Base-by-base conservation (phyloP, 1,140 invertebrate species). In the Calosoma granatense region DNA sequence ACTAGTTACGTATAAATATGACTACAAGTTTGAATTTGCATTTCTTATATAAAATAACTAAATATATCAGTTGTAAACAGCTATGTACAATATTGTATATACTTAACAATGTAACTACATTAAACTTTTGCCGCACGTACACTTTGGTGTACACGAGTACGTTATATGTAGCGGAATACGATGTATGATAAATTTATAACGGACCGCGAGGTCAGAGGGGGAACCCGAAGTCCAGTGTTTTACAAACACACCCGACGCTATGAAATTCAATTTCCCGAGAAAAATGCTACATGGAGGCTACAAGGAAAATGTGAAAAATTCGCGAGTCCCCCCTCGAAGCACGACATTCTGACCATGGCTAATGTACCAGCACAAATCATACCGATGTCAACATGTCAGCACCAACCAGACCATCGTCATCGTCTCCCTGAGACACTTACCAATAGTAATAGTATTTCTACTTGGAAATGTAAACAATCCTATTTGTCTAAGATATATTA, bases 191-290 rank as follows among this genome's bases (percentile, higher is more conserved):
- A 47, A 47, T 47, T 47, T 47, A 47, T 47, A 47, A 47, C 9
- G 41, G 6, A 47, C 6, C 41, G 17, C 41, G 41, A 47, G 41
- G 41, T 47, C 41, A 47, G 9, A 47, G 41, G 41, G 41, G 41
- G 17, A 47, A 6, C 9, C 17, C 15, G 41, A 17, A 17, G 41
- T 47, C 41, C 41, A 47, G 41, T 47, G 41, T 47, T 47, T 47
- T 47, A 47, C 41, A 47, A 47, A 47, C 41, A 47, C 41, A 47
- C 9, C 41, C 41, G 17, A 47, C 41, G 41, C 41, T 47, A 47
- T 47, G 41, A 47, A 47, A 47, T 47, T 47, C 41, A 47, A 47
- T 47, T 47, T 47, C 41, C 41, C 41, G 41, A 47, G 41, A 47
- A 47, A 47, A 47, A 47, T 47, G 15, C 41, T 12, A 47, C 41